Conservation (phyloP, 1,140 invertebrate species). For the Megalopta genalis region DNA sequence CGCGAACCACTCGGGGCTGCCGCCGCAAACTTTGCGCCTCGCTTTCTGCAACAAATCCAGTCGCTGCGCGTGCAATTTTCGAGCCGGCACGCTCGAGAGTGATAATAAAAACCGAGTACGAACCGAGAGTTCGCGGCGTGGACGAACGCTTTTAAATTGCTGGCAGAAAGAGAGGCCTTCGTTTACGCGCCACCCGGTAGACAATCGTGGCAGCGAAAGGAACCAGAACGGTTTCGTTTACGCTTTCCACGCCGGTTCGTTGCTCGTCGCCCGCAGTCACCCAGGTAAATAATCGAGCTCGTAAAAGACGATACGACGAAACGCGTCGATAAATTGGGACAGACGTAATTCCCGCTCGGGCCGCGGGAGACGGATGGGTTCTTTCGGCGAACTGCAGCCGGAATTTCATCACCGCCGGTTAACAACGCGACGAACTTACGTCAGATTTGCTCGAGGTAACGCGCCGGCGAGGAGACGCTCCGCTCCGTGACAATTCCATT, state of each 20-base stretch:
- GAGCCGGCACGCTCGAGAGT: no score
- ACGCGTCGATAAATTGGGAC: neutral
- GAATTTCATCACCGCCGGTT: neutral
- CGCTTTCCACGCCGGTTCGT: neutral
- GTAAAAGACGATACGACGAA: constrained; percentile 1
- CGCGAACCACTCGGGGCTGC: no score
- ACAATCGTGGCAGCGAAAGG: neutral
- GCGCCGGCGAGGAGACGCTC: neutral
- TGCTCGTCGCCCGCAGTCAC: neutral
- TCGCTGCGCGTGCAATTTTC: no score
- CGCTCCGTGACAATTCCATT: neutral
- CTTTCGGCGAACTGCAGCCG: neutral
- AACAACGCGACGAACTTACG: neutral
- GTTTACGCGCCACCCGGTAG: neutral
- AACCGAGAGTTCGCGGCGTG: no score
- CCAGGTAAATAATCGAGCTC: neutral
- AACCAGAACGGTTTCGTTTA: neutral
- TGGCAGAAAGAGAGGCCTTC: no score
- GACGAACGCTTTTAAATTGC: no score
- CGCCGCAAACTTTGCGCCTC: no score
- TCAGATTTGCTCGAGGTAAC: neutral
- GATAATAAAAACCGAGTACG: no score
- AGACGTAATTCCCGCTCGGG: neutral
- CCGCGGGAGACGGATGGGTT: neutral
- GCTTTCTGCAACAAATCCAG: no score